Evolutionary conservation across 1,140 invertebrate species (phyloP).

Genomic region (Pogonus chalceus): DNA sequence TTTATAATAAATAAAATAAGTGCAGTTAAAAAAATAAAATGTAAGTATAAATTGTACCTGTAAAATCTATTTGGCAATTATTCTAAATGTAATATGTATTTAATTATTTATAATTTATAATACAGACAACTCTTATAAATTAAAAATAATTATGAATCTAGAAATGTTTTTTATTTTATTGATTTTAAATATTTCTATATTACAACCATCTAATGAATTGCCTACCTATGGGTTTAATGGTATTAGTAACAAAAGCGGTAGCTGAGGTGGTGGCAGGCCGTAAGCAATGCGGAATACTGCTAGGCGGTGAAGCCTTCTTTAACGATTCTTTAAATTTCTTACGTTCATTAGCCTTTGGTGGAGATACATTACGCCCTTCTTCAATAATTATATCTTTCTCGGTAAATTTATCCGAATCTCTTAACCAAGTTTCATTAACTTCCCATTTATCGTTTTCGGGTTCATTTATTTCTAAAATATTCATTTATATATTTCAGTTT

Average conservation of each 20-base stretch:
- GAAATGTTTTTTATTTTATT: too few species aligned
- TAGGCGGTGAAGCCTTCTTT: not conserved
- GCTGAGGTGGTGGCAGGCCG: not conserved
- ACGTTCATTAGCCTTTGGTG: not conserved
- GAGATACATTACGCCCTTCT: not conserved
- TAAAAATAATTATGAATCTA: too few species aligned
- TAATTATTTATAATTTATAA: too few species aligned
- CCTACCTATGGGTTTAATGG: not conserved
- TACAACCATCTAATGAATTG: not conserved
- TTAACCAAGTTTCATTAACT: not conserved
- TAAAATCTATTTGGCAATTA: too few species aligned
- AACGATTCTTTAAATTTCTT: not conserved
- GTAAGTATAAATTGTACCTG: too few species aligned
- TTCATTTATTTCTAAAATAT: not conserved
- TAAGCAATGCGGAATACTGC: conserved; percentile 1
- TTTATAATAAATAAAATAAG: too few species aligned
- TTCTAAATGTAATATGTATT: too few species aligned
- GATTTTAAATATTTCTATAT: not conserved
- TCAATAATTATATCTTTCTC: not conserved
- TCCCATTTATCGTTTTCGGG: not conserved
- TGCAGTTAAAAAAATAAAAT: too few species aligned
- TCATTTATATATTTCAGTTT: too few species aligned
- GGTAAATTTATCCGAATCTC: not conserved
- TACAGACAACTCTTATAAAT: too few species aligned
- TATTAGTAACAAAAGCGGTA: not conserved